Evolutionary conservation across 2,888 invertebrate genomes (phyloP).

Genomic region (Acleris sparsana): DNA sequence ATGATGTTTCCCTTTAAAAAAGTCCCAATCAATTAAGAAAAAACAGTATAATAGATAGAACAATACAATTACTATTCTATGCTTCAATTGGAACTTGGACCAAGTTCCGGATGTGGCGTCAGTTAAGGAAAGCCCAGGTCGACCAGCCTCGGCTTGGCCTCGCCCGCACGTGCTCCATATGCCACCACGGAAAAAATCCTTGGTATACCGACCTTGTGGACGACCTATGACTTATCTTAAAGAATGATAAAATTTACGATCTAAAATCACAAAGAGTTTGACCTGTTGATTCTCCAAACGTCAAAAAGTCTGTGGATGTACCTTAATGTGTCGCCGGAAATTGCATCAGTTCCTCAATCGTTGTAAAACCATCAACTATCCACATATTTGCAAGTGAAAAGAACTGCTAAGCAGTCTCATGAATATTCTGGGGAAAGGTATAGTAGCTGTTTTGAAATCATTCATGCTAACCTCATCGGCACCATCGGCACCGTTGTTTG

Average conservation of each 20-base stretch:
- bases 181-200: slow-evolving; percentile 56
- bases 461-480: too few species aligned
- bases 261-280: too few species aligned
- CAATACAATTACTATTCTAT: slow-evolving; percentile 17
- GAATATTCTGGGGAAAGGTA: too few species aligned
- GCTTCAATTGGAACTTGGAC: slow-evolving; percentile 7
- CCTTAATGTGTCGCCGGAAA: too few species aligned
- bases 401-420: too few species aligned
- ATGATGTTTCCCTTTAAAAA: too few species aligned
- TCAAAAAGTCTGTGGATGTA: too few species aligned
- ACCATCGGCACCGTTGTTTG: not conserved
- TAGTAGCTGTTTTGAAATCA: too few species aligned
- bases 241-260: not conserved
- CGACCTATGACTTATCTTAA: slow-evolving; percentile 29
- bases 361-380: slow-evolving; percentile 12
- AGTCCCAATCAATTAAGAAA: not conserved
- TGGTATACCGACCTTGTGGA: slow-evolving; percentile 37
- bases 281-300: too few species aligned
- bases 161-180: slow-evolving; percentile 47
- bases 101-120: slow-evolving; percentile 47
- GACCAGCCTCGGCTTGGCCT: slow-evolving; percentile 61
- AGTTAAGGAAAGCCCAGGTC: slow-evolving; percentile 66
- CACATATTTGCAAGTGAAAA: not conserved
- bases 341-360: not conserved
- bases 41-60: not conserved